Base-by-base conservation (phyloP, 2,113 vertebrate species). In the Spermophilus dauricus region DNA sequence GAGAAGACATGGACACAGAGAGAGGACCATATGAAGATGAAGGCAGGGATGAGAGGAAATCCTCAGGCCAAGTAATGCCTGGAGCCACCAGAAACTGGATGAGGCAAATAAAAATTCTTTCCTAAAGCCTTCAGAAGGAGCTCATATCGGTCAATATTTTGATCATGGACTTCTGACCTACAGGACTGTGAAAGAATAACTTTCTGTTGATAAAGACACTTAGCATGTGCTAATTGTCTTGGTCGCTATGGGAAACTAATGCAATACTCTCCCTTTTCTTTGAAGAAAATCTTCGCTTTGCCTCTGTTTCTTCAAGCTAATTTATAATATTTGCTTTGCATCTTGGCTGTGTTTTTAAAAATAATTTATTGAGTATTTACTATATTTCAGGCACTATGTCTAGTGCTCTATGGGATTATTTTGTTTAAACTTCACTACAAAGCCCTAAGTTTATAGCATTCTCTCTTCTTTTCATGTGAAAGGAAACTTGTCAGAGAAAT, bases 241-340 rank as follows among this genome's bases (percentile, higher is more conserved):
- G n/a, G n/a, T 22, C 70, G 18, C 53, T n/a, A 58, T 26, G 42
- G 69, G 16, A 16, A 86, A 42, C 28, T 16, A 89, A 53, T 30
- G 39, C 3, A 32, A 16, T 17, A 20, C 0, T 5, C 3, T 34
- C 39, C 6, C 16, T 53, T 69, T 28, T 26, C 18, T 75, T 45
- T 58, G n/a, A 69, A 51, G 82, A 90, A 95, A 65, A 80, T 39
- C 20, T 48, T 85, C 78, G 34, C 91, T 86, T 92, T 53, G 28
- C 39, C 24, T 91, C 42, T 58, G 1, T 65, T 84, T 85, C 48
- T 75, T 42, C 6, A 37, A 39, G 39, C 13, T 83, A 39, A 85
- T 91, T 70, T 20, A 11, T n/a, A 69, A 14, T 53, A 45, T 76
- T 90, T 51, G 4, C 69, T 94, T 48, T 83, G 90, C 18, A 37